These are phyloP conservation scores for Mesoligia furuncula DNA, from an alignment of 2,888 invertebrate species.

Conservation along the genomic window DNA sequence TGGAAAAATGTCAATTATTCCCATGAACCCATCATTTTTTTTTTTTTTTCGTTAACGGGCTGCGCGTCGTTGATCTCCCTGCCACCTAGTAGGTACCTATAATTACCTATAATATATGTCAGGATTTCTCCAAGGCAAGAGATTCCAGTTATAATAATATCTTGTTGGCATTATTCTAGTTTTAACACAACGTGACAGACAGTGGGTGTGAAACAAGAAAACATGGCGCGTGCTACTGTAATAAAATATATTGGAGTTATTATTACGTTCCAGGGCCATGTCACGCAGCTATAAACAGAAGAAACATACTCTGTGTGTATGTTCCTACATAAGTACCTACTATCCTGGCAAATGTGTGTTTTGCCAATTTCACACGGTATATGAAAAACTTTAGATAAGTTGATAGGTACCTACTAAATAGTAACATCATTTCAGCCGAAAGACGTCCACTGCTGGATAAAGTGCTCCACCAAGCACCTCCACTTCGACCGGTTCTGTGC, in stretches of 20 bases:
- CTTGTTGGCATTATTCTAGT: slow-evolving; percentile 35
- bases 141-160: slow-evolving; percentile 13
- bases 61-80: neutral
- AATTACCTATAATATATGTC: neutral
- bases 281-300: slow-evolving; percentile 14
- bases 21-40: too few relatives aligned
- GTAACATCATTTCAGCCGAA: too few relatives aligned
- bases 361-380: neutral
- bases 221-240: slow-evolving; percentile 26
- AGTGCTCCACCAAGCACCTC: too few relatives aligned
- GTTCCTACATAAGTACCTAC: neutral
- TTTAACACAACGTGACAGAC: slow-evolving; percentile 34
- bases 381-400: neutral
- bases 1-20: too few relatives aligned
- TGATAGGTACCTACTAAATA: neutral
- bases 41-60: too few relatives aligned
- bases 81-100: too few relatives aligned
- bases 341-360: neutral
- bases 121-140: neutral
- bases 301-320: neutral
- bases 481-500: too few relatives aligned
- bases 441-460: too few relatives aligned
- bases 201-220: slow-evolving; percentile 40
- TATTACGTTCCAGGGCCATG: slow-evolving; percentile 36
- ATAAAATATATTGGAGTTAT: slow-evolving; percentile 42